phyloP scores from a whole-genome alignment of 2,888 invertebrate species.

The Odontocerum albicorne region DNA sequence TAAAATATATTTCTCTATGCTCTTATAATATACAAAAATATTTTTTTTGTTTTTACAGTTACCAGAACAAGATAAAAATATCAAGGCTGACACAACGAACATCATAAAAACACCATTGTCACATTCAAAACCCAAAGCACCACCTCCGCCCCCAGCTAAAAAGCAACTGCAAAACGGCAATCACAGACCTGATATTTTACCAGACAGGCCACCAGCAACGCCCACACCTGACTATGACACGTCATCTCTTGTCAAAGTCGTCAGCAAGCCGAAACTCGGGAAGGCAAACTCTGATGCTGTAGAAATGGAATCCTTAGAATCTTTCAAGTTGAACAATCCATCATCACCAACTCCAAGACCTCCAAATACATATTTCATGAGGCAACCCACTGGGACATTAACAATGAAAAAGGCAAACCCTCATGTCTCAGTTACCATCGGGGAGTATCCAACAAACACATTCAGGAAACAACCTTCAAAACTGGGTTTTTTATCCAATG shows the following conservation, averaged over 20 bases:
- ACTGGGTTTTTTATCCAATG: constrained; percentile 65
- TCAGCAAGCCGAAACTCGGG: constrained; percentile 39
- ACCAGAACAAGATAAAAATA: constrained; percentile 30
- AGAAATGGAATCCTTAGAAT: constrained; percentile 76
- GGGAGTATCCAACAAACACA: constrained; percentile 65
- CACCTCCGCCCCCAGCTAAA: constrained; percentile 40
- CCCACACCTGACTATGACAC: constrained; percentile 60
- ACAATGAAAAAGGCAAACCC: constrained; percentile 60
- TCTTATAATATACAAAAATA: too few relatives aligned
- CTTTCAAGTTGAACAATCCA: constrained; percentile 70
- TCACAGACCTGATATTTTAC: constrained; percentile 3
- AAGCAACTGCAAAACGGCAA: constrained; percentile 24
- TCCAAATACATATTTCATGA: constrained; percentile 69
- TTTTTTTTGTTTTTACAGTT: too few relatives aligned
- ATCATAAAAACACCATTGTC: constrained; percentile 14
- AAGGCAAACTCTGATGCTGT: constrained; percentile 58
- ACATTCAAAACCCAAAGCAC: constrained; percentile 38
- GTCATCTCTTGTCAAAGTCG: constrained; percentile 38
- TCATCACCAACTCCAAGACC: constrained; percentile 64
- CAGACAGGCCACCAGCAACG: constrained; percentile 47
- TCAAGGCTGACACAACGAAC: constrained; percentile 16
- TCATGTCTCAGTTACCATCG: constrained; percentile 71
- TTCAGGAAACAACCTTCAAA: constrained; percentile 67
- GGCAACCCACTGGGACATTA: constrained; percentile 57
- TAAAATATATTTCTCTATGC: constrained; percentile 3